Evolutionary conservation across 2,888 invertebrate species (phyloP).

Genomic region (Sesia bembeciformis): DNA sequence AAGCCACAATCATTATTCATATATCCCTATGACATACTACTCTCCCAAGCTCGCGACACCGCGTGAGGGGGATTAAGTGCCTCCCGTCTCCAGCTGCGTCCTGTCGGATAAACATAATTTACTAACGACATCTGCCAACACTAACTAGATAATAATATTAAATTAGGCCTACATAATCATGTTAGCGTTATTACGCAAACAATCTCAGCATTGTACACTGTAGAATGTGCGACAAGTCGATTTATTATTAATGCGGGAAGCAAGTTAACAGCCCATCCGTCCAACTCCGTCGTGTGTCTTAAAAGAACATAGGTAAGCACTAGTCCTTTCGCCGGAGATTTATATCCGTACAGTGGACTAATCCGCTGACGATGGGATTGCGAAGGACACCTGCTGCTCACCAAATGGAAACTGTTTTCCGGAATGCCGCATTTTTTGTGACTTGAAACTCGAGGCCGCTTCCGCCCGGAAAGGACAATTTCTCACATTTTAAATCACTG

Average conservation of each 20-base stretch:
- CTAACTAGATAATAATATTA: conserved; percentile 32
- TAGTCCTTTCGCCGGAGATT: conserved; percentile 38
- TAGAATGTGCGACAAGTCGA: conserved; percentile 3
- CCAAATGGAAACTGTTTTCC: conserved; percentile 46
- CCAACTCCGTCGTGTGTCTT: conserved; percentile 7
- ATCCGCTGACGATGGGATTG: conserved; percentile 61
- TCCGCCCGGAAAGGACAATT: not conserved
- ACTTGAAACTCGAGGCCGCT: conserved; percentile 13
- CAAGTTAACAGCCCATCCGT: conserved; percentile 12
- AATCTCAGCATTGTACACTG: conserved; percentile 17
- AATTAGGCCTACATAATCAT: not conserved
- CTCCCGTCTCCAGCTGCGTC: conserved; percentile 48
- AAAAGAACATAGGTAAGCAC: conserved; percentile 41
- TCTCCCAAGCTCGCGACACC: conserved; percentile 33
- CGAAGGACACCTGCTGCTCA: conserved; percentile 58
- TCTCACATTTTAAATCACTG: not conserved
- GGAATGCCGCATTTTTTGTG: conserved; percentile 17
- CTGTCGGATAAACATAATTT: conserved; percentile 60
- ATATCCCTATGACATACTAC: conserved; percentile 40
- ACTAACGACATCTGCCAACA: conserved; percentile 55
- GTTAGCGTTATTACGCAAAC: conserved; percentile 11
- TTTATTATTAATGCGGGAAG: conserved; percentile 25
- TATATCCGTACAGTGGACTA: conserved; percentile 55
- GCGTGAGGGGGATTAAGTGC: conserved; percentile 47
- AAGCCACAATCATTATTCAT: conserved; percentile 47